Evolutionary conservation across 2,113 vertebrate genomes (phyloP).

Genomic region (Ailuropoda melanoleuca): DNA sequence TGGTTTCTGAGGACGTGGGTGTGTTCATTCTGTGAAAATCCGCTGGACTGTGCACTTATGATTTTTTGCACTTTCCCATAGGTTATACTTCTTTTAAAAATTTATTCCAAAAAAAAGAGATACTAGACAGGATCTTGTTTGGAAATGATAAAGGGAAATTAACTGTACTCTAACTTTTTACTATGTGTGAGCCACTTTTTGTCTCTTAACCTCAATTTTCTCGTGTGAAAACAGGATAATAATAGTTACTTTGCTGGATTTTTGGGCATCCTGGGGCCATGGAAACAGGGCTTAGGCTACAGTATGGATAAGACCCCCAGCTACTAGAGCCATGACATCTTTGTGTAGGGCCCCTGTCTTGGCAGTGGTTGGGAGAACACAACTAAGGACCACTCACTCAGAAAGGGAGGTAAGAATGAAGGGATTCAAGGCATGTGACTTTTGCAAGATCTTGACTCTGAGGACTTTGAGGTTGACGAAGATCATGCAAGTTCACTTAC

Average conservation of each 20-base stretch:
- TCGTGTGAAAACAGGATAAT: neutral
- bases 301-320: neutral
- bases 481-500: neutral
- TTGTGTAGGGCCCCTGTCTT: neutral
- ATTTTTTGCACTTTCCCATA: neutral
- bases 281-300: neutral
- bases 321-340: no score
- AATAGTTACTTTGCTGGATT: neutral
- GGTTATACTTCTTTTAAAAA: slow-evolving; percentile 10
- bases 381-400: neutral
- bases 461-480: neutral
- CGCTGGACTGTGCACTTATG: neutral
- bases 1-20: neutral
- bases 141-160: neutral
- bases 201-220: neutral
- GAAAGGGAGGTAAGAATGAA: neutral
- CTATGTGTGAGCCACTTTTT: neutral
- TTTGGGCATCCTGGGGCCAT: neutral
- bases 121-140: neutral
- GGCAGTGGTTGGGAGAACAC: neutral
- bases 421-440: neutral
- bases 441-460: neutral
- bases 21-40: slow-evolving; percentile 6
- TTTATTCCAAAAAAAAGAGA: neutral
- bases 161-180: neutral